phyloP scores from a whole-genome alignment of 2,888 invertebrate genomes.

The Podotricha telesiphe region DNA sequence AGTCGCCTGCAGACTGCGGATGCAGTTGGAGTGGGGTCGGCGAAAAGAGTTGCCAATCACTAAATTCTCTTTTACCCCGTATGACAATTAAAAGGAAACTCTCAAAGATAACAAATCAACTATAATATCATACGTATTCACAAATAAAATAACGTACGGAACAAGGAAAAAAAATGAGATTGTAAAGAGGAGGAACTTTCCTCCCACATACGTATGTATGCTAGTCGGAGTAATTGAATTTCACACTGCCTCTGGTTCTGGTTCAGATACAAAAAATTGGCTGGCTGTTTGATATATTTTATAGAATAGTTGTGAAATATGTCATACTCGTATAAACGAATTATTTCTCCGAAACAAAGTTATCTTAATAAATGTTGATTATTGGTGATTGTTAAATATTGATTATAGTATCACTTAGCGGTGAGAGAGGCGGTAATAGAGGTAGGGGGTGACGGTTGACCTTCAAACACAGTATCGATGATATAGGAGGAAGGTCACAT shows the following conservation, averaged over 20 bases:
- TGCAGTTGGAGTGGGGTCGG: too few species aligned
- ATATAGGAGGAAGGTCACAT: too few species aligned
- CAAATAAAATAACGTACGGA: not conserved
- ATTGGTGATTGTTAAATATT: too few species aligned
- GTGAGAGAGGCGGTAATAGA: too few species aligned
- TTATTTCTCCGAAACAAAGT: conserved; percentile 10
- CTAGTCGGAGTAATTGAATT: conserved; percentile 52
- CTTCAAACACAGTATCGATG: too few species aligned
- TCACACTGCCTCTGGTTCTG: conserved; percentile 42
- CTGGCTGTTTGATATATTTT: conserved; percentile 11
- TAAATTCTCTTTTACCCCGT: not conserved
- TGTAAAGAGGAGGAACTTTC: conserved; percentile 48
- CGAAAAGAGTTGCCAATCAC: not conserved
- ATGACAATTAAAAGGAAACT: too few species aligned
- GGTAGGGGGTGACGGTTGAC: too few species aligned
- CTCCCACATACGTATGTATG: conserved; percentile 44
- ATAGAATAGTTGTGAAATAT: not conserved
- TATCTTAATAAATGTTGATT: not conserved
- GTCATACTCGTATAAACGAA: not conserved
- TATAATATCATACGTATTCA: conserved; percentile 3
- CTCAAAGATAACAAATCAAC: conserved; percentile 47
- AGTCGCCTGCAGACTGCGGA: too few species aligned
- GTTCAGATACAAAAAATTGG: conserved; percentile 34
- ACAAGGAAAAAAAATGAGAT: conserved; percentile 31
- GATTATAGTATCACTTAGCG: too few species aligned